A percentile compares a stretch with the other conserved stretches of the same genome.
phyloP scores from a whole-genome alignment of 2,113 vertebrate genomes.

The Candoia aspera region DNA sequence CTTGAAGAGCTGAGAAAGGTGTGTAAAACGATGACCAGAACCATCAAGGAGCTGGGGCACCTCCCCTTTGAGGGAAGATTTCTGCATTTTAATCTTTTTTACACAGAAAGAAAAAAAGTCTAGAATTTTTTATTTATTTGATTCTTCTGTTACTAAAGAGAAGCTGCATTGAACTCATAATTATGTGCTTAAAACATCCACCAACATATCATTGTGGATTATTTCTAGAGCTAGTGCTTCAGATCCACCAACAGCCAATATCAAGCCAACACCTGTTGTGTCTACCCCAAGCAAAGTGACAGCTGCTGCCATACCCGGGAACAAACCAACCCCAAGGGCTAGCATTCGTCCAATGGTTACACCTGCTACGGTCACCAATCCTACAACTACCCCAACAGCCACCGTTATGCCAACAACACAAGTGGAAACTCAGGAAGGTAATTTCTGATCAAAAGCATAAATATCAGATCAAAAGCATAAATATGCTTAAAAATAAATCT shows the following conservation, averaged over 20 bases:
- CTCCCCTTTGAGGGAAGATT: not conserved
- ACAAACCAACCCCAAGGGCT: slow-evolving; percentile 93
- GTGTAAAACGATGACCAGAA: not conserved
- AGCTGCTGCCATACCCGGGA: slow-evolving; percentile 88
- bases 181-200: not conserved
- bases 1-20: not conserved
- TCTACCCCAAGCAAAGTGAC: slow-evolving; percentile 90
- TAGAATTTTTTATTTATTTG: not conserved
- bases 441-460: not conserved
- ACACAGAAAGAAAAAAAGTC: not conserved
- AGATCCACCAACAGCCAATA: slow-evolving; percentile 96
- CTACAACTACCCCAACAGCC: slow-evolving; percentile 91
- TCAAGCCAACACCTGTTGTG: slow-evolving; percentile 95
- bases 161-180: not conserved
- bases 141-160: not conserved
- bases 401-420: slow-evolving; percentile 99
- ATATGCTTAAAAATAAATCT: not conserved
- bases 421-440: slow-evolving; percentile 94
- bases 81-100: not conserved
- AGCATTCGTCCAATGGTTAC: slow-evolving; percentile 99
- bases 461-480: not conserved
- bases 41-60: not conserved
- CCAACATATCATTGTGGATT: slow-evolving; percentile 13
- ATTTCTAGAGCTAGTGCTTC: slow-evolving; percentile 86
- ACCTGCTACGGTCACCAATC: slow-evolving; percentile 90